Evolutionary conservation across 2,888 invertebrate genomes (phyloP).

Genomic region (Cerceris ruficornis): DNA sequence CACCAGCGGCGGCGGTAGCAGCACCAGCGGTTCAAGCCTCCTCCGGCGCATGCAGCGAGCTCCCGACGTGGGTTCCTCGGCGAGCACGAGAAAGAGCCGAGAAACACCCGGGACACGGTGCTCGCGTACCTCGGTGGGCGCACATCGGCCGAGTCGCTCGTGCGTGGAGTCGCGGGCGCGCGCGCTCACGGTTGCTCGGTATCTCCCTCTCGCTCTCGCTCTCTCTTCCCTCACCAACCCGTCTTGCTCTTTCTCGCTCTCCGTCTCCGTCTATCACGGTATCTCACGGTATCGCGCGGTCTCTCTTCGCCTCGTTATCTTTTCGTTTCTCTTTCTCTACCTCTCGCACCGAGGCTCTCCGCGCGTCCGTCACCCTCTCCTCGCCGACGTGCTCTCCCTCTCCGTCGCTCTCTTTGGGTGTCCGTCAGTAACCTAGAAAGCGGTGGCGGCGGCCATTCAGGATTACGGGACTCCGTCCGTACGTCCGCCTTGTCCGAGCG

Average conservation of each 20-base stretch:
- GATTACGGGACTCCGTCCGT: conserved; percentile 70
- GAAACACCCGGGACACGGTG: conserved; percentile 60
- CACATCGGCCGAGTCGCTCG: conserved; percentile 59
- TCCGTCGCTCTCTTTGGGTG: conserved; percentile 60
- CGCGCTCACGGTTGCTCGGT: conserved; percentile 48
- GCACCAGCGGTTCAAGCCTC: conserved; percentile 39
- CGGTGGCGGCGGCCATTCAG: conserved; percentile 77
- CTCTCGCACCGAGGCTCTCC: conserved; percentile 11
- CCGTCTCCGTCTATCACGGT: conserved; percentile 17
- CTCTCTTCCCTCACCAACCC: conserved; percentile 23
- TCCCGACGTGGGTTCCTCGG: conserved; percentile 48
- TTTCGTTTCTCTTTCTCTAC: conserved; percentile 13
- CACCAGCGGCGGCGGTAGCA: conserved; percentile 12
- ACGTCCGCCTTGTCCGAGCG: conserved; percentile 62
- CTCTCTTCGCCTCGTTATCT: conserved; percentile 13
- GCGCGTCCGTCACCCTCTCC: conserved; percentile 42
- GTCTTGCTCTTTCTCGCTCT: conserved; percentile 3
- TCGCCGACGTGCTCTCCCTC: conserved; percentile 25
- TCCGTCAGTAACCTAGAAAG: conserved; percentile 79
- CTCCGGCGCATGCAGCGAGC: conserved; percentile 46
- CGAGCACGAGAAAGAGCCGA: conserved; percentile 36
- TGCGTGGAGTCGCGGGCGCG: conserved; percentile 41
- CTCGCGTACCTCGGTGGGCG: conserved; percentile 61
- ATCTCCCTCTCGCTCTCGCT: conserved; percentile 9
- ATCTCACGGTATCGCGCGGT: conserved; percentile 24